Base-by-base conservation (phyloP, 2,113 vertebrate genomes). In the Fukomys damarensis region DNA sequence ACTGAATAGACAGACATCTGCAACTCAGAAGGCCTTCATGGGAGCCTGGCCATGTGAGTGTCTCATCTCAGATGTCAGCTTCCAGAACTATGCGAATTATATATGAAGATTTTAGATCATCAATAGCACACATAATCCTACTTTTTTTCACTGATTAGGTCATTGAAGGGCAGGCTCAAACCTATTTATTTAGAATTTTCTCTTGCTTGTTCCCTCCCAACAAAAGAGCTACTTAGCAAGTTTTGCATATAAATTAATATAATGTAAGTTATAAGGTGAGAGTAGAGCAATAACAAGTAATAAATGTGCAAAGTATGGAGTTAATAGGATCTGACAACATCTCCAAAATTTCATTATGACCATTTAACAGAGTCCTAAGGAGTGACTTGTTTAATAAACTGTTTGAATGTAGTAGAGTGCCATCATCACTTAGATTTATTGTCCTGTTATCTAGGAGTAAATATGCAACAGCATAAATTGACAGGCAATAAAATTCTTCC, bases 181-280 rank as follows among this genome's bases (percentile, higher is more conserved):
- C 10, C 61, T 54, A 89, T 79, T 89, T 56, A 66, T 86, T 88
- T 54, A 93, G 59, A 96, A 86, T 95, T 66, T 82, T 85, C 12
- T 4, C 14, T 88, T 52, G 30, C 13, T 82, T 77, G 10, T 28
- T 22, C 9, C n/a, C 92, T 87, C 32, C 14, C 32, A 81, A 89
- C 24, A 56, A 65, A 86, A 85, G 56, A 81, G 32, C 35, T 66
- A 80, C 14, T 61, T 20, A 58, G 6, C 66, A 89, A 52, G 1
- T 77, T 83, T 92, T 68, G 4, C 5, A 61, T 7, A 68, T 41
- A 83, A 93, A 96, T 76, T 76, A 72, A 80, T 65, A 46, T 43
- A 83, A 14, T n/a, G 46, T 9, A 74, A 91, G 24, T 77, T 61
- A 52, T 6, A 56, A 86, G 9, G 56, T 3, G 76, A 56, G 10